Base-by-base conservation (phyloP, 2,797 vertebrate genomes). In the Myoxocephalus aenaeus region DNA sequence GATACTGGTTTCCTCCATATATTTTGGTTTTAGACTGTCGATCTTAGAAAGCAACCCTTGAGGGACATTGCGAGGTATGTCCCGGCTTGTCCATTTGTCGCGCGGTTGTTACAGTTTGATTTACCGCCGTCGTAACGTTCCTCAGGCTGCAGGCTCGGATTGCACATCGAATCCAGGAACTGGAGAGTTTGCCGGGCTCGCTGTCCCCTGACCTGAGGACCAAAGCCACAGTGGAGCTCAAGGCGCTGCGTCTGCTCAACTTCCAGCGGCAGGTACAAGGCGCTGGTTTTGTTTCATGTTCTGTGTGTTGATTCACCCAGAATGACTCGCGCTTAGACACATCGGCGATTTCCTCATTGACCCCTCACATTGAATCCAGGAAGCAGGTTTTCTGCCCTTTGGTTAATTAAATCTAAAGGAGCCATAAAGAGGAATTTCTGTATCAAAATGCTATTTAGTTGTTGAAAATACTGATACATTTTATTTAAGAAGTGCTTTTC, bases 191-290 rank as follows among this genome's bases (percentile, higher is more conserved):
- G n/a, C 98, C 98, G 8, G 98, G 98, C 70, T 98, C 97, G 15
- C 81, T 99, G 79, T 97, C 98, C 17, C 97, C 96, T 14, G 98
- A 99, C 94, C 93, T 99, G 85, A 95, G 98, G 93, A 98, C 96
- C 67, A 99, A 99, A 95, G 98, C 98, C 54, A 99, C 98, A 0
- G 97, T 99, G 86, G 98, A 99, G 80, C 94, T 99, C 87, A 99
- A 99, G 81, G 98, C 98, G 0, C 95, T 99, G 73, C 96, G 98
- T 62, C 93, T 99, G 64, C 95, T 99, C 70, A 99, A 98, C 93
- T 99, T 99, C 86, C 98, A 99, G 32, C 96, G 98, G 4, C 98
- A 99, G 97, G 98, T 99, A 88, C 9, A 2, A n/a, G 8, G 9
- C 62, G 14, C 7, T 27, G 25, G 38, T 34, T 15, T 1, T 3